Evolutionary conservation across 2,113 vertebrate species (phyloP).

Genomic region (Rallus limicola): DNA sequence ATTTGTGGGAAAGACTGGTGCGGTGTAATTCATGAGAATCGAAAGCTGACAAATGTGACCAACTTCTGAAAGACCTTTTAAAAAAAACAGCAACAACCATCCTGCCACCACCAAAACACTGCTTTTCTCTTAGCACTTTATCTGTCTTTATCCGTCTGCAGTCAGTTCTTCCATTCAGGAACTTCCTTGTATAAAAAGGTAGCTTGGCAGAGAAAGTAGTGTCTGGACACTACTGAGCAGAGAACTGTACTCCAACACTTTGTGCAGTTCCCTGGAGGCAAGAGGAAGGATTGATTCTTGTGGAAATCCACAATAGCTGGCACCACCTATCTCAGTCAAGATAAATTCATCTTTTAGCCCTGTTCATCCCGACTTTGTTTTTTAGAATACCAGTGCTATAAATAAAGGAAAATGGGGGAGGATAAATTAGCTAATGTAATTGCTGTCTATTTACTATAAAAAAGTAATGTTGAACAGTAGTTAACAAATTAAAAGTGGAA

Average conservation of each 20-base stretch:
- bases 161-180: background rate
- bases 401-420: background rate
- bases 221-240: background rate
- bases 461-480: background rate
- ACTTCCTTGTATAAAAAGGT: background rate
- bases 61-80: background rate
- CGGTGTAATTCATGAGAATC: background rate
- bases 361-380: background rate
- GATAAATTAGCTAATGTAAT: background rate
- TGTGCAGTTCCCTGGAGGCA: background rate
- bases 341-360: background rate
- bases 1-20: background rate
- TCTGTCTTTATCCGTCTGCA: background rate
- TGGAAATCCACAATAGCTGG: background rate
- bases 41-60: background rate
- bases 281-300: background rate
- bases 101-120: background rate
- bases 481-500: background rate
- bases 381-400: background rate
- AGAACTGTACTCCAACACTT: background rate
- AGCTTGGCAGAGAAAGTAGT: background rate
- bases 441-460: background rate
- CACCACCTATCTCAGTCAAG: background rate
- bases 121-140: background rate
- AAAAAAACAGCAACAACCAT: background rate